Evolutionary conservation across 2,797 vertebrate genomes (phyloP), one percentile per base, ranked within the genome.

Genomic region (Cryptoblepharus egeriae): DNA sequence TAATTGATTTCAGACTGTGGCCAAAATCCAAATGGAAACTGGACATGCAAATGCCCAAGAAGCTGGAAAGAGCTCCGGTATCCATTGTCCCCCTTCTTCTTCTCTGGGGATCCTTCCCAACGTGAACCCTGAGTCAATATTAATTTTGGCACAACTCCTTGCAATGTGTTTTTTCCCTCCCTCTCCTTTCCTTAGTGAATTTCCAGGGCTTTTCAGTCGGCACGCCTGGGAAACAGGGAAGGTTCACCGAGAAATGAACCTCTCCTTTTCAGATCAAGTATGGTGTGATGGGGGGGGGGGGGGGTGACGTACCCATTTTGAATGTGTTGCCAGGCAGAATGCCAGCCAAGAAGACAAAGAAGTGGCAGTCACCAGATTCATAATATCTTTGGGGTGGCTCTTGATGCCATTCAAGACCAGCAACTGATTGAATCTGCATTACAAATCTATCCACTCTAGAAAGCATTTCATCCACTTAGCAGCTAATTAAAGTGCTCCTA

Each of bases 301-400:
- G 37, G n/a, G 73, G 45, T 22, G 67, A 26, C 68, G 55, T 52
- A 64, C 55, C n/a, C 73, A 37, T 58, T 69, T 39, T 52, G 2
- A 3, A 70, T 52, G 30, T 55, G 57, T 26, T 42, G 26, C 77
- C 70, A 77, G 77, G 77, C 77, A 70, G 60, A 65, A 76, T 28
- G 78, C 73, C 82, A 85, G 73, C 5, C 49, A n/a, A 28, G 67
- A 75, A 74, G 72, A 75, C n/a, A n/a, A n/a, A n/a, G n/a, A n/a
- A n/a, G n/a, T 64, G 24, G 18, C 37, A 67, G 37, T 16, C 77
- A 71, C 35, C 15, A 30, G 81, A 55, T 3, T 16, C 68, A 75
- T 26, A 26, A 63, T 68, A 68, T 74, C 78, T 79, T 80, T 45
- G 68, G 63, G 35, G 52, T 13, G 35, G 26, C 49, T 52, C 49